These are phyloP conservation scores for Agriopis leucophaearia DNA, from an alignment of 2,888 invertebrate genomes.

Conservation along the genomic window DNA sequence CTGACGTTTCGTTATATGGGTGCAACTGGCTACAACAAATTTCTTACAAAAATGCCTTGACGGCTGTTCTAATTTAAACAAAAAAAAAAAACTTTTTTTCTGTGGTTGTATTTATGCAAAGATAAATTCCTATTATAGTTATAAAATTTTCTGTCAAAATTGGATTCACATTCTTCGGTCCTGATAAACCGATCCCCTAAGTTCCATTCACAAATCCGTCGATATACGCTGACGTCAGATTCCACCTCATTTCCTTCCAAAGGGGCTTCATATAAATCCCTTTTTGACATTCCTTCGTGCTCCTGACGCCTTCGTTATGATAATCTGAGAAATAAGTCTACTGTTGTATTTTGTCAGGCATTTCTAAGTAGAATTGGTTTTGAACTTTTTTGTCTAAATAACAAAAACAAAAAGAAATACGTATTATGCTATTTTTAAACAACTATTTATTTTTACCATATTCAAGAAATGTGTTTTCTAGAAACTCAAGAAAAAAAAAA, in stretches of 20 bases:
- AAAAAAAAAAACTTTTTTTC: too few species aligned
- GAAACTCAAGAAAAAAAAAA: too few species aligned
- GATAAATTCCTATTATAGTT: too few species aligned
- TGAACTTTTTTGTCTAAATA: neutral
- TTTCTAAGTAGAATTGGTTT: slow-evolving; percentile 41
- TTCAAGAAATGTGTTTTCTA: too few species aligned
- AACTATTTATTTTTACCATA: too few species aligned
- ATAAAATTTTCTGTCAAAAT: neutral
- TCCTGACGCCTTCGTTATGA: slow-evolving; percentile 60
- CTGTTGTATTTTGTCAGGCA: slow-evolving; percentile 54
- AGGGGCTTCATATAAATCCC: slow-evolving; percentile 68
- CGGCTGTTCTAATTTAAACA: too few species aligned
- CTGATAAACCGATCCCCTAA: slow-evolving; percentile 33
- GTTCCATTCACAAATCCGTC: slow-evolving; percentile 40
- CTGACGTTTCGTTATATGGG: too few species aligned
- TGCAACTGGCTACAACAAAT: too few species aligned
- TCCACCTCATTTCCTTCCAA: slow-evolving; percentile 70
- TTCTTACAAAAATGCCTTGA: too few species aligned
- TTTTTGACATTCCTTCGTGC: slow-evolving; percentile 65
- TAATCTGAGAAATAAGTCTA: slow-evolving; percentile 51
- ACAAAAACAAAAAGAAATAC: neutral
- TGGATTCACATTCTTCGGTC: slow-evolving; percentile 20
- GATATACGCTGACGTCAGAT: slow-evolving; percentile 63
- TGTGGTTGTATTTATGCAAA: too few species aligned
- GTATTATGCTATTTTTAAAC: too few species aligned